These are phyloP conservation scores for Pseudochaenichthys georgianus DNA, from an alignment of 2,797 vertebrate species.

Conservation along the genomic window DNA sequence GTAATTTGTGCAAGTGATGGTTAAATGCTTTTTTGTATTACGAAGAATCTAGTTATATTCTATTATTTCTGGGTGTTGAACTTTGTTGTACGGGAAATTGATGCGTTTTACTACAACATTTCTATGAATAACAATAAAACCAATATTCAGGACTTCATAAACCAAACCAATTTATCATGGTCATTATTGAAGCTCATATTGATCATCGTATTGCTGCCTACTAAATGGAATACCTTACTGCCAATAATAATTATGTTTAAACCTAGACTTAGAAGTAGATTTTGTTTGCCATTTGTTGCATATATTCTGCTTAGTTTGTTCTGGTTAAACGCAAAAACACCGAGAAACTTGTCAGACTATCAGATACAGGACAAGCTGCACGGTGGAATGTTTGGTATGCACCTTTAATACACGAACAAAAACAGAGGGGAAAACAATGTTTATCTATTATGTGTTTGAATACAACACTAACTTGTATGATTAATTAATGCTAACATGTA, in stretches of 20 bases:
- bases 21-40: background rate
- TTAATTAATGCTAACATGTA: accelerated
- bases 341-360: slow-evolving; percentile 39
- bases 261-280: background rate
- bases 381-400: slow-evolving; percentile 86
- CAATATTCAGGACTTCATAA: background rate
- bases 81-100: background rate
- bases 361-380: slow-evolving; percentile 64
- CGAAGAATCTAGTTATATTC: background rate
- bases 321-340: background rate
- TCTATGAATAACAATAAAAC: background rate
- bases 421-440: slow-evolving; percentile 15
- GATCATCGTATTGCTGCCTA: background rate
- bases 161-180: background rate
- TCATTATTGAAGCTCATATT: background rate
- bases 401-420: slow-evolving; percentile 57
- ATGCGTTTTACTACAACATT: background rate
- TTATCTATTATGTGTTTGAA: background rate
- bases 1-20: background rate
- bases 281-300: background rate
- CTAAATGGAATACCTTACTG: background rate
- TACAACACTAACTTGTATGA: no score
- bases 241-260: background rate
- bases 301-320: background rate
- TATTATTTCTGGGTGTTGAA: background rate